Conservation (phyloP, 2,113 vertebrate species). For the Tiliqua scincoides region DNA sequence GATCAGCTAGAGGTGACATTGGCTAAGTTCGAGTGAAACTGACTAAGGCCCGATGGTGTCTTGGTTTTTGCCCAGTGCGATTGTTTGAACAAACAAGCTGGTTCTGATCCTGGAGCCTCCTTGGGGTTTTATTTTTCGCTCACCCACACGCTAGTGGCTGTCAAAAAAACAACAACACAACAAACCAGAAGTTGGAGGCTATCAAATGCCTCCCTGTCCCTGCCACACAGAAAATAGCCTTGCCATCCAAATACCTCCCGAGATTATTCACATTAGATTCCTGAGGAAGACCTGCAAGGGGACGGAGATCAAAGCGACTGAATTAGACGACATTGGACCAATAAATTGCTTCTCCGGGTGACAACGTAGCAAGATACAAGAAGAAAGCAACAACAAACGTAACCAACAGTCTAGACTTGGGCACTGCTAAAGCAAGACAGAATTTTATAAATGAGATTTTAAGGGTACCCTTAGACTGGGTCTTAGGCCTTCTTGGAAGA, state of each 20-base stretch:
- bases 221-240: neutral
- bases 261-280: constrained; percentile 49
- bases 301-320: constrained; percentile 74
- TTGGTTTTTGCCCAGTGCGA: neutral
- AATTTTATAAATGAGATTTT: constrained; percentile 2
- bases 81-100: neutral
- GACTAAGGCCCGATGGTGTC: neutral
- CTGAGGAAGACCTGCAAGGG: constrained; percentile 52
- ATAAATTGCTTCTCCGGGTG: constrained; percentile 74
- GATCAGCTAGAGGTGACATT: too few relatives aligned
- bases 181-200: neutral
- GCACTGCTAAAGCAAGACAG: neutral
- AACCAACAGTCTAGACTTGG: constrained; percentile 65
- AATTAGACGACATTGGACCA: constrained; percentile 73
- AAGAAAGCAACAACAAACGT: constrained; percentile 59
- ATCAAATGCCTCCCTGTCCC: too few relatives aligned
- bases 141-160: neutral
- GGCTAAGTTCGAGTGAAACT: neutral
- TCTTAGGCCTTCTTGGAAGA: neutral
- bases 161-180: neutral
- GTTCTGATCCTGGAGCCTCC: neutral
- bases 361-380: constrained; percentile 65
- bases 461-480: neutral
- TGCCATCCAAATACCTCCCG: constrained; percentile 19
- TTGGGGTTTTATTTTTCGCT: constrained; percentile 19